phyloP scores from a whole-genome alignment of 2,113 vertebrate species.

The Taurulus bubalis region DNA sequence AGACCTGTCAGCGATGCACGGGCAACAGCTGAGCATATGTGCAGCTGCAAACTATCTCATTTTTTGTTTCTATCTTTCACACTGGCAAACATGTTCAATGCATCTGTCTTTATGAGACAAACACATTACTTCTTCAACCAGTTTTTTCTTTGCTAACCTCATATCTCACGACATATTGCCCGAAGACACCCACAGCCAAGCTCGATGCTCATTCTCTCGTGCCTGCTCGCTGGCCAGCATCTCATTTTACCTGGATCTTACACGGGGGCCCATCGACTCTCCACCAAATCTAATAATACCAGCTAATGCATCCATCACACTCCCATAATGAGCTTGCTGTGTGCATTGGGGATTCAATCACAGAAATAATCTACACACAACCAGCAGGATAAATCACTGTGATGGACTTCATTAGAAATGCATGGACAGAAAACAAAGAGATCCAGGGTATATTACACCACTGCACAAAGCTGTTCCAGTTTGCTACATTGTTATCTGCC shows the following conservation, averaged over 20 bases:
- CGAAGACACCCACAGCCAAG: constrained; percentile 4
- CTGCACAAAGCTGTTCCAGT: constrained; percentile 51
- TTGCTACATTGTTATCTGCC: not conserved
- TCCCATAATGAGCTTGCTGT: constrained; percentile 56
- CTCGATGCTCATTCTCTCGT: constrained; percentile 29
- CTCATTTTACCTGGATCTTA: constrained; percentile 66
- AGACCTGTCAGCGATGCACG: not conserved
- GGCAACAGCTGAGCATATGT: not conserved
- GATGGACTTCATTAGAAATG: constrained; percentile 48
- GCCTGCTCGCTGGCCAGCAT: constrained; percentile 3
- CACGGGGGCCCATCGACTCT: constrained; percentile 37
- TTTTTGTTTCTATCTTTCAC: not conserved
- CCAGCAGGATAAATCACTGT: constrained; percentile 51
- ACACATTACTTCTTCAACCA: constrained; percentile 21
- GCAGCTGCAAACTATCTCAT: not conserved
- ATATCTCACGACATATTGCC: constrained; percentile 34
- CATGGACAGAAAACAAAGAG: constrained; percentile 51
- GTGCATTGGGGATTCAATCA: constrained; percentile 43
- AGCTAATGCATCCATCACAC: constrained; percentile 67
- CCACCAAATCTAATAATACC: constrained; percentile 74
- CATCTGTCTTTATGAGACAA: not conserved
- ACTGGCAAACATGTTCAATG: not conserved
- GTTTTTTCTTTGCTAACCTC: constrained; percentile 4
- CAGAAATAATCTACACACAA: constrained; percentile 54
- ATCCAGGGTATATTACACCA: constrained; percentile 43